Percentiles rank a stretch among this genome's conserved stretches.
These are phyloP conservation scores for Notoglanidium macrostoma DNA, from an alignment of 2,797 vertebrate genomes.

Conservation along the genomic window DNA sequence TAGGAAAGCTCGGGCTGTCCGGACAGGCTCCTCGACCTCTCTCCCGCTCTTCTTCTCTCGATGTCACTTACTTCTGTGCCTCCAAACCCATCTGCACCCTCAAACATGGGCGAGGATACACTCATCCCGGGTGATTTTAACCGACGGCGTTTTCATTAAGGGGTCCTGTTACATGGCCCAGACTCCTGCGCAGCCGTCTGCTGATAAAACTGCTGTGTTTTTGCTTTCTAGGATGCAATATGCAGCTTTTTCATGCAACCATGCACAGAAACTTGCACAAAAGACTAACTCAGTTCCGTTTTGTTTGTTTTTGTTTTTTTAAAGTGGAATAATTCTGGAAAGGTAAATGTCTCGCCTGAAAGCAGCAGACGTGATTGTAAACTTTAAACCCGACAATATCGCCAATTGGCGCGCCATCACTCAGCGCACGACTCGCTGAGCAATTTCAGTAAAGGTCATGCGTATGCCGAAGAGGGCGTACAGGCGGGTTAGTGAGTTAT, in stretches of 20 bases:
- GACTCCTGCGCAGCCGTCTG: constrained; percentile 40
- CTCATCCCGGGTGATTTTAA: constrained; percentile 27
- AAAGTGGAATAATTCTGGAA: constrained; percentile 41
- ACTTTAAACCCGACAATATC: constrained; percentile 38
- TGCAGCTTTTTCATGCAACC: constrained; percentile 54
- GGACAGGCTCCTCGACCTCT: constrained; percentile 9
- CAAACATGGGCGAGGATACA: constrained; percentile 26
- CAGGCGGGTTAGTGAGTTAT: constrained; percentile 57
- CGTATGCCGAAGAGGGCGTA: constrained; percentile 35
- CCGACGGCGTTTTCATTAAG: constrained; percentile 37
- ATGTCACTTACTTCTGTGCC: constrained; percentile 53
- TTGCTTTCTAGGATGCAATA: constrained; percentile 23
- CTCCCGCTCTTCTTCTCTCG: constrained; percentile 32
- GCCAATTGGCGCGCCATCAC: constrained; percentile 30
- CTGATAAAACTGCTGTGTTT: not conserved
- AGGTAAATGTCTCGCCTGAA: constrained; percentile 14
- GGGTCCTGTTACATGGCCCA: constrained; percentile 63
- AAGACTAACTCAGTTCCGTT: constrained; percentile 25
- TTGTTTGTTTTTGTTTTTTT: not conserved
- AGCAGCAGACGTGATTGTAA: constrained; percentile 66
- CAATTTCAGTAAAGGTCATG: constrained; percentile 54
- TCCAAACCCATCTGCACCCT: constrained; percentile 47
- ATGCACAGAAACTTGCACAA: constrained; percentile 29
- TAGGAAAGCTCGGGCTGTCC: not conserved
- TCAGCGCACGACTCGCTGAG: constrained; percentile 59